Evolutionary conservation across 1,140 invertebrate species (phyloP), one percentile per base, ranked within the genome.

Genomic region (Ceratitis capitata): DNA sequence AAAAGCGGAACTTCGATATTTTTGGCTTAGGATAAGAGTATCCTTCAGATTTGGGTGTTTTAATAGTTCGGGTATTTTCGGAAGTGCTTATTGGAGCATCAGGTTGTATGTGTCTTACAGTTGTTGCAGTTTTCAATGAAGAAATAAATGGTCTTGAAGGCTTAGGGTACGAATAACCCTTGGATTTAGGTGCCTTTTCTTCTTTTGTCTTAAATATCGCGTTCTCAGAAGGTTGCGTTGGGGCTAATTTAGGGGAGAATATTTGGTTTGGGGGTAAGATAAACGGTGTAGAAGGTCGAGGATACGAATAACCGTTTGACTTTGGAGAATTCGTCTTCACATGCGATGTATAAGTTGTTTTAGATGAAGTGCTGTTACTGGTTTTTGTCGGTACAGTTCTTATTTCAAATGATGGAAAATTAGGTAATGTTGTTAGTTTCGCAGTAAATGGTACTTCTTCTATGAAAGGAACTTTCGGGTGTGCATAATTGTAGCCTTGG

Each of bases 21-120:
- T 85, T 82, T 5, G 85, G 85, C 7, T 51, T 61, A 29, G 53
- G 78, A 69, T 85, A 85, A 1, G 16, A 49, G n/a, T 64, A 64
- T 32, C 78, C 51, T n/a, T 32, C 61, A 35, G 74, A 47, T 42
- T 74, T 51, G 19, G 53, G 23, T 10, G 85, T 64, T 47, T 14
- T 78, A 35, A n/a, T 23, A 7, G 51, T 56, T 56, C n/a, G n/a
- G n/a, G n/a, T 56, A 29, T 61, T 26, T 12, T 61, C 29, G 10
- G 9, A 9, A 61, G 23, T 14, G 26, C 58, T 61, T 32, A 84
- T 64, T 47, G 19, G 16, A 26, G 29, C 61, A 64, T 45, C 39
- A 26, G 83, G 83, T 47, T 45, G 58, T 14, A 42, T 58, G 26
- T 84, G 64, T 42, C n/a, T n/a, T n/a, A 35, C 10, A 12, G 51